Evolutionary conservation across 37 sponge, comb jelly and placozoan species (phyloP).

Genomic region (Aphrocallistes beatrix): DNA sequence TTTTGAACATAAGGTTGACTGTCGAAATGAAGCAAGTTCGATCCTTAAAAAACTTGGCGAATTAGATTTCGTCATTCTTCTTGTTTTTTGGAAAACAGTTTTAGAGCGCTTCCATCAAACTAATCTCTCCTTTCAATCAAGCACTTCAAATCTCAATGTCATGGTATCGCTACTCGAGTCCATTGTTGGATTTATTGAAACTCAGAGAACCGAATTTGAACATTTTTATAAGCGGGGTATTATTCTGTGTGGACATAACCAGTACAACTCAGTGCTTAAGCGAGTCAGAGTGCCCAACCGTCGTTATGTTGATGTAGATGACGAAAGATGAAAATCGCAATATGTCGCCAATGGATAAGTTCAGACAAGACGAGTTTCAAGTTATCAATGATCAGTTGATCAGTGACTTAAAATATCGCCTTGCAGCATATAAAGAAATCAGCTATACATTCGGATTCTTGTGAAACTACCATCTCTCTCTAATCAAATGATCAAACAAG

Average conservation of each 20-base stretch:
- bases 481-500: slow-evolving; percentile 11
- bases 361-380: too few species aligned
- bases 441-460: slow-evolving; percentile 5
- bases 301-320: background rate
- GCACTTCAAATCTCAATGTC: slow-evolving; percentile 18
- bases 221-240: slow-evolving; percentile 15
- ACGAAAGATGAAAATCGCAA: too few species aligned
- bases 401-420: background rate
- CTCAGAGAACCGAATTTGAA: slow-evolving; percentile 16
- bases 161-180: slow-evolving; percentile 19
- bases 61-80: background rate
- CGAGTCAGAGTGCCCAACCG: background rate
- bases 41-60: background rate
- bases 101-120: slow-evolving; percentile 17
- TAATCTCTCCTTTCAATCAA: slow-evolving; percentile 16
- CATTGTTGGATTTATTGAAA: slow-evolving; percentile 18
- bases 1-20: too few species aligned
- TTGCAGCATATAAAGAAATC: background rate
- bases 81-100: slow-evolving; percentile 12
- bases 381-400: background rate
- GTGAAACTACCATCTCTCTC: background rate
- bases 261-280: background rate
- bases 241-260: background rate
- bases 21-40: background rate
- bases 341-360: too few species aligned